These are phyloP conservation scores for Nyctalus aviator DNA, from an alignment of 2,797 vertebrate genomes.

Conservation along the genomic window DNA sequence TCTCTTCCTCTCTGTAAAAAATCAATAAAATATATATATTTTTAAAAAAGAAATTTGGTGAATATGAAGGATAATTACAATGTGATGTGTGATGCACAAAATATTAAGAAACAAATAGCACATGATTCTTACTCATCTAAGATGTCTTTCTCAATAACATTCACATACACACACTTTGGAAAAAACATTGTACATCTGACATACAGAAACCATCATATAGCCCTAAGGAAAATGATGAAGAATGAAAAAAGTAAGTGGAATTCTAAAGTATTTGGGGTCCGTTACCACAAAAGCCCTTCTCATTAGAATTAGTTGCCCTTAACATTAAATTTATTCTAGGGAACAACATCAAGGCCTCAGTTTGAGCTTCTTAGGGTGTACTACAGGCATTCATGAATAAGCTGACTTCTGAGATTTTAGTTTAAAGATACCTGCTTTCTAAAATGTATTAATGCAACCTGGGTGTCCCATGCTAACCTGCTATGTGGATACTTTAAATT, in stretches of 20 bases:
- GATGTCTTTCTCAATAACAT: neutral
- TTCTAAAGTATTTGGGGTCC: constrained; percentile 17
- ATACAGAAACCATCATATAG: neutral
- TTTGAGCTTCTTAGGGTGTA: constrained; percentile 11
- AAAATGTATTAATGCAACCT: constrained; percentile 47
- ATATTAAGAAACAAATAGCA: neutral
- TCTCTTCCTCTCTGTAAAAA: too few relatives aligned
- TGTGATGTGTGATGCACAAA: neutral
- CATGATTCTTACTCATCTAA: neutral
- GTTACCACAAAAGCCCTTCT: constrained; percentile 26
- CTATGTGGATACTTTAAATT: constrained; percentile 62
- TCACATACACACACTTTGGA: neutral
- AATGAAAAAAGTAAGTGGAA: neutral
- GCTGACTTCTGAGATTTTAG: constrained; percentile 44
- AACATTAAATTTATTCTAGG: constrained; percentile 65
- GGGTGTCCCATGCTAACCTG: constrained; percentile 28
- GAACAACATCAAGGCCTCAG: constrained; percentile 11
- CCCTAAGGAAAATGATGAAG: neutral
- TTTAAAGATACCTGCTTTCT: constrained; percentile 65
- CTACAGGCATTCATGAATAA: neutral
- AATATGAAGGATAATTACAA: neutral
- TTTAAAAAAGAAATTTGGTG: neutral
- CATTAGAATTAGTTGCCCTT: constrained; percentile 61
- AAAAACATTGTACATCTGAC: neutral
- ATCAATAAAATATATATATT: too few relatives aligned